These are phyloP conservation scores for Heliconius cydno DNA, from an alignment of 2,888 invertebrate species.

Conservation along the genomic window DNA sequence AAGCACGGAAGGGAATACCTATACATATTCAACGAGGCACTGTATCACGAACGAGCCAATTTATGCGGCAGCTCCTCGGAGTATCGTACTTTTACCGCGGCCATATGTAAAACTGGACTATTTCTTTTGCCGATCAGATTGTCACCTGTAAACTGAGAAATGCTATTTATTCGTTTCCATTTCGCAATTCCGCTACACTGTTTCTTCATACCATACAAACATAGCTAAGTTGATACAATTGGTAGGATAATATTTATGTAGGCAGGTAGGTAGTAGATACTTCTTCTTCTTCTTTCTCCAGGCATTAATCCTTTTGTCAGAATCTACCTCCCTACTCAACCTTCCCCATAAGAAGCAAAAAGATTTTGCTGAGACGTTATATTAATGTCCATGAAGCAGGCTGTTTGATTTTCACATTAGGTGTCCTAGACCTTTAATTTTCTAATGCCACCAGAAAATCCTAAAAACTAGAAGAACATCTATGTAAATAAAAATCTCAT, in stretches of 20 bases:
- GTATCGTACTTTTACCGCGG: constrained; percentile 78
- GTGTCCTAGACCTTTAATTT: too few relatives aligned
- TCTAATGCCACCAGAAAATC: too few relatives aligned
- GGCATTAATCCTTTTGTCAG: too few relatives aligned
- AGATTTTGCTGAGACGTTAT: too few relatives aligned
- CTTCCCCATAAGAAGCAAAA: too few relatives aligned
- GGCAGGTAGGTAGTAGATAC: background rate
- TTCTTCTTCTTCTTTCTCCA: background rate
- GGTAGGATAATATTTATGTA: background rate
- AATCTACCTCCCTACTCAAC: too few relatives aligned
- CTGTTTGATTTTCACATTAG: too few relatives aligned
- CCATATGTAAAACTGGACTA: constrained; percentile 81
- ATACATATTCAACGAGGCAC: constrained; percentile 83
- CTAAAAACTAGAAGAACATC: too few relatives aligned
- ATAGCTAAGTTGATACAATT: constrained; percentile 40
- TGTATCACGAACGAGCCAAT: constrained; percentile 83
- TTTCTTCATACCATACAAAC: constrained; percentile 46
- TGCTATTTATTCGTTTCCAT: constrained; percentile 56
- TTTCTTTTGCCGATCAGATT: constrained; percentile 75
- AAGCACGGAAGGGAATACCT: constrained; percentile 83
- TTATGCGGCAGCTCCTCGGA: constrained; percentile 80
- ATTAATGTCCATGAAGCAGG: too few relatives aligned
- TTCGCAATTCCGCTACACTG: constrained; percentile 55
- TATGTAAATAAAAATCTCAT: background rate
- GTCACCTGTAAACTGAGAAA: constrained; percentile 67